A percentile compares a stretch with the other conserved stretches of the same genome.
phyloP scores from a whole-genome alignment of 2,797 vertebrate species.

The Halcyon badia region DNA sequence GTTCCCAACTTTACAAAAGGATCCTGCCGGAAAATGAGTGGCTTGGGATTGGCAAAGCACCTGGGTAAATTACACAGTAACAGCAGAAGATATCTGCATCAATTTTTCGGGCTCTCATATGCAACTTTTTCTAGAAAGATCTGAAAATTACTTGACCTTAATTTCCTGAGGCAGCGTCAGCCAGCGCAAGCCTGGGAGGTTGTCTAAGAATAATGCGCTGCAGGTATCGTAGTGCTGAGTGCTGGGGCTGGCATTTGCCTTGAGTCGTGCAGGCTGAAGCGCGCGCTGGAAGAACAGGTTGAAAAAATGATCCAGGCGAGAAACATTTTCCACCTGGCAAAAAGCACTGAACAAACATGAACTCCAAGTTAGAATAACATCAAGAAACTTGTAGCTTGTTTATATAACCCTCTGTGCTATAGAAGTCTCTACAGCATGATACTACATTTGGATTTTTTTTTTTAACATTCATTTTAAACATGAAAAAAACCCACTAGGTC shows the following conservation, averaged over 20 bases:
- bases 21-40: neutral
- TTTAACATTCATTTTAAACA: neutral
- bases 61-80: neutral
- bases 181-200: constrained; percentile 91
- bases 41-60: neutral
- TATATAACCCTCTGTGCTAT: neutral
- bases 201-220: constrained; percentile 85
- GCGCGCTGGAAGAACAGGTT: constrained; percentile 94
- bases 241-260: constrained; percentile 34
- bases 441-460: neutral
- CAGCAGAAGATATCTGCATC: neutral
- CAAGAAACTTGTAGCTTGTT: neutral
- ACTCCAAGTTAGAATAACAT: constrained; percentile 59
- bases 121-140: neutral
- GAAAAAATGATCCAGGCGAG: constrained; percentile 95
- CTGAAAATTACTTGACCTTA: constrained; percentile 82
- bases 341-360: constrained; percentile 88
- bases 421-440: neutral
- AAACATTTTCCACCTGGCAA: constrained; percentile 84
- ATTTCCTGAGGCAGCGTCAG: constrained; percentile 88
- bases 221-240: constrained; percentile 74
- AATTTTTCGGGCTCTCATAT: neutral
- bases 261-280: constrained; percentile 84
- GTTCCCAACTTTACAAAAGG: neutral
- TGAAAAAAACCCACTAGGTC: neutral